Evolutionary conservation across 2,888 invertebrate species (phyloP).

Genomic region (Tenthredo amoena): DNA sequence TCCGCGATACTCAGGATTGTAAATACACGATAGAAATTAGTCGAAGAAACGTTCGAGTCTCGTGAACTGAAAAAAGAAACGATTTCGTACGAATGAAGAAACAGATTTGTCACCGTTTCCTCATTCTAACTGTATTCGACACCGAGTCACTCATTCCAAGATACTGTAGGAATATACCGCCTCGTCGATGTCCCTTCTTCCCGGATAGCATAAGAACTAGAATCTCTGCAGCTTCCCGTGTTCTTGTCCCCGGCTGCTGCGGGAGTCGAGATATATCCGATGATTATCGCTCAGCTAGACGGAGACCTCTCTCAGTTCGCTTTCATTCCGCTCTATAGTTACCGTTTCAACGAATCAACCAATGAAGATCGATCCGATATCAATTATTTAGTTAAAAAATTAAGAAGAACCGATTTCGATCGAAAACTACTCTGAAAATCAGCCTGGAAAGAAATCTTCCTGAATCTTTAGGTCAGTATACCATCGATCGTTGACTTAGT

Average conservation of each 20-base stretch:
- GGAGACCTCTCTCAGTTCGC: slow-evolving; percentile 7
- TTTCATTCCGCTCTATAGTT: not conserved
- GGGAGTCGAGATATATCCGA: slow-evolving; percentile 44
- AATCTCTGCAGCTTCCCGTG: slow-evolving; percentile 15
- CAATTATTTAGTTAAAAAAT: not conserved
- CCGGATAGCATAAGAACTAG: slow-evolving; percentile 22
- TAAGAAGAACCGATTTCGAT: not conserved
- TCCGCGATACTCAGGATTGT: not conserved
- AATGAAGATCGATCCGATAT: not conserved
- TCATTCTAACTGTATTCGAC: not conserved
- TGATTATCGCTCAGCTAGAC: slow-evolving; percentile 14
- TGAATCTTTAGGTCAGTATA: too few species aligned
- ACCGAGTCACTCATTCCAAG: not conserved
- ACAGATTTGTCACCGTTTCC: not conserved
- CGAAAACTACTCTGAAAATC: not conserved
- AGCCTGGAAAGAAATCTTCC: not conserved
- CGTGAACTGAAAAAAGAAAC: not conserved
- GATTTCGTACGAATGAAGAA: not conserved
- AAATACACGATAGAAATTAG: not conserved
- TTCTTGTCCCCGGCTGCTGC: slow-evolving; percentile 8
- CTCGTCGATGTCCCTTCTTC: not conserved
- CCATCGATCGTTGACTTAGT: not conserved
- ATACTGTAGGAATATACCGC: not conserved
- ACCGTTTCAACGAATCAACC: not conserved
- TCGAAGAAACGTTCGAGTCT: not conserved